Evolutionary conservation across 2,797 vertebrate species (phyloP).

Genomic region (Erethizon dorsatum): DNA sequence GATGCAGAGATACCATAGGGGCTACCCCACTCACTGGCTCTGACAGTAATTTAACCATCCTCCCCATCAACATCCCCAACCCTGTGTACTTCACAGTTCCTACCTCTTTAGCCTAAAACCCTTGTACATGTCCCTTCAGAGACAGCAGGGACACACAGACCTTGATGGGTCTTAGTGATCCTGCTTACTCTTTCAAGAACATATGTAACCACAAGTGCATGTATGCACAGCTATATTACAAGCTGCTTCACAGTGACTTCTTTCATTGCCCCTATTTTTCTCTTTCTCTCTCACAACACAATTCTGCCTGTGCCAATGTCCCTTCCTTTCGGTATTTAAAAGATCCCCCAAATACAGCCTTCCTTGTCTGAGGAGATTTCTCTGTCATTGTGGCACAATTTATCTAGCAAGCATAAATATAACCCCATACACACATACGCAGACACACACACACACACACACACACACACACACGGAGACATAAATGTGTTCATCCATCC

Average conservation of each 20-base stretch:
- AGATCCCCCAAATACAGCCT: background rate
- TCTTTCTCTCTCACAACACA: background rate
- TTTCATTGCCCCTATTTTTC: background rate
- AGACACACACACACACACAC: background rate
- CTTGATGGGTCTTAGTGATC: background rate
- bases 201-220: background rate
- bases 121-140: background rate
- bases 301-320: background rate
- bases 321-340: conserved; percentile 13
- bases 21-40: background rate
- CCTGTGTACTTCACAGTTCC: background rate
- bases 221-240: background rate
- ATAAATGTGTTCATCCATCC: background rate
- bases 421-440: background rate
- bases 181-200: conserved; percentile 41
- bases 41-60: conserved; percentile 6
- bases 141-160: background rate
- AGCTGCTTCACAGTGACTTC: background rate
- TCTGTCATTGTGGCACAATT: conserved; percentile 27
- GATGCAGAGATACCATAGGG: conserved; percentile 6
- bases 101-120: conserved; percentile 28
- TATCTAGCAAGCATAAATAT: background rate
- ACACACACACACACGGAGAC: background rate
- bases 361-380: conserved; percentile 42
- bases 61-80: conserved; percentile 13